Conservation (phyloP, 2,113 vertebrate genomes). For the Odocoileus virginianus region DNA sequence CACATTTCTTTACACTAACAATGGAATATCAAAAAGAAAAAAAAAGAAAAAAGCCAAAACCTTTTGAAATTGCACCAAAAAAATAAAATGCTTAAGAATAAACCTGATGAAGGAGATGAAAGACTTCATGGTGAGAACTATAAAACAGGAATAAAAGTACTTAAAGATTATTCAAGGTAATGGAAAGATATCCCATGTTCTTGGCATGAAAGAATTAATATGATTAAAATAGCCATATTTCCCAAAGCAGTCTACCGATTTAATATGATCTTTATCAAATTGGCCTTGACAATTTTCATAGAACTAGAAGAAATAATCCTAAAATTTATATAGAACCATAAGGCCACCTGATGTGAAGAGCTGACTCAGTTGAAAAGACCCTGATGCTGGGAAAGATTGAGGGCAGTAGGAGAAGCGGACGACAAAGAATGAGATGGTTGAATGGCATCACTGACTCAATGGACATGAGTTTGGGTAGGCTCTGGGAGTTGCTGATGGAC, state of each 20-base stretch:
- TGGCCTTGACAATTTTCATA: not conserved
- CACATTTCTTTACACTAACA: not conserved
- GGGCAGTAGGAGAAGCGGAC: not conserved
- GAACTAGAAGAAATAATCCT: not conserved
- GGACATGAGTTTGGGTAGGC: not conserved
- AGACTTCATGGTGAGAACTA: not conserved
- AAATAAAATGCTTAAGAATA: not conserved
- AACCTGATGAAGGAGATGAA: not conserved
- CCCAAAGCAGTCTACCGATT: not conserved
- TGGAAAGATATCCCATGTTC: not conserved
- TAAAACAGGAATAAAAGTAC: not conserved
- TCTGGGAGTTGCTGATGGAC: not conserved
- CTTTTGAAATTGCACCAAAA: not conserved
- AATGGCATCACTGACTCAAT: not conserved
- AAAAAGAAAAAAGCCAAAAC: not conserved
- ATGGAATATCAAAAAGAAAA: not conserved
- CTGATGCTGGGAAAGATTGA: not conserved
- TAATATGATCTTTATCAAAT: not conserved
- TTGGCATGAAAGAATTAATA: not conserved
- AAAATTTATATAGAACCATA: not conserved
- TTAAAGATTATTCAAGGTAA: not conserved
- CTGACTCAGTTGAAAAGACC: not conserved
- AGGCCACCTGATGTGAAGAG: not conserved
- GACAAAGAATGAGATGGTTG: not conserved
- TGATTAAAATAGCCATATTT: not conserved